phyloP scores from a whole-genome alignment of 2,113 vertebrate genomes.

The Dicrurus megarhynchus region DNA sequence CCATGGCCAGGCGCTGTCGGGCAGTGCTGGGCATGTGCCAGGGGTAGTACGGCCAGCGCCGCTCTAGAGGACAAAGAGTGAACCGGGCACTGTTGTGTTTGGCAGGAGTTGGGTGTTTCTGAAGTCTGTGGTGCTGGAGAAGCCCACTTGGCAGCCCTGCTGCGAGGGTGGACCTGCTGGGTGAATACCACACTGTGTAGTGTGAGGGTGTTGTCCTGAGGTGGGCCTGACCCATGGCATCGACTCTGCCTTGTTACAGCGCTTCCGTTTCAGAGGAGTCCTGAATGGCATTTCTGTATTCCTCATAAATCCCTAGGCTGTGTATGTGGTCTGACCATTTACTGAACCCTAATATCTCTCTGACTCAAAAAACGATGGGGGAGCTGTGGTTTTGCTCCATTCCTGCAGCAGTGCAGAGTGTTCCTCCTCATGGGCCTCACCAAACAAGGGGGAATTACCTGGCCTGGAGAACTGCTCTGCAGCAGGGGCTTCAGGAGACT shows the following conservation, averaged over 20 bases:
- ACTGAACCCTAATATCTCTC: background rate
- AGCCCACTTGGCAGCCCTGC: background rate
- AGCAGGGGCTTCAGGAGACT: background rate
- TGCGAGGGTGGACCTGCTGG: fast-evolving
- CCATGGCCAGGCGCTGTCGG: fast-evolving
- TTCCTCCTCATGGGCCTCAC: background rate
- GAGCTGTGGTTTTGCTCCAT: background rate
- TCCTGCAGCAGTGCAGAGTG: background rate
- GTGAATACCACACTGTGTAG: fast-evolving
- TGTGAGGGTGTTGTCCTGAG: background rate
- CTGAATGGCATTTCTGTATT: background rate
- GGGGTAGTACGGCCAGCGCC: background rate
- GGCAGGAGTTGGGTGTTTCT: background rate
- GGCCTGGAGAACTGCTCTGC: background rate
- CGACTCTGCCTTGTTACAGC: background rate
- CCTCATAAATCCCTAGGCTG: background rate
- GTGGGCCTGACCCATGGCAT: background rate
- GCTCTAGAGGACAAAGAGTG: fast-evolving
- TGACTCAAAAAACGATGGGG: fast-evolving
- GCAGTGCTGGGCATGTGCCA: background rate
- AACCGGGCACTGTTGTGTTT: background rate
- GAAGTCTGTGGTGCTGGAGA: background rate
- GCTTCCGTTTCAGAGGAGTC: background rate
- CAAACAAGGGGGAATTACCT: background rate
- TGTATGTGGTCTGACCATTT: background rate